Evolutionary conservation across 2,797 vertebrate genomes (phyloP), one percentile per base, ranked within the genome.

Genomic region (Alca torda): DNA sequence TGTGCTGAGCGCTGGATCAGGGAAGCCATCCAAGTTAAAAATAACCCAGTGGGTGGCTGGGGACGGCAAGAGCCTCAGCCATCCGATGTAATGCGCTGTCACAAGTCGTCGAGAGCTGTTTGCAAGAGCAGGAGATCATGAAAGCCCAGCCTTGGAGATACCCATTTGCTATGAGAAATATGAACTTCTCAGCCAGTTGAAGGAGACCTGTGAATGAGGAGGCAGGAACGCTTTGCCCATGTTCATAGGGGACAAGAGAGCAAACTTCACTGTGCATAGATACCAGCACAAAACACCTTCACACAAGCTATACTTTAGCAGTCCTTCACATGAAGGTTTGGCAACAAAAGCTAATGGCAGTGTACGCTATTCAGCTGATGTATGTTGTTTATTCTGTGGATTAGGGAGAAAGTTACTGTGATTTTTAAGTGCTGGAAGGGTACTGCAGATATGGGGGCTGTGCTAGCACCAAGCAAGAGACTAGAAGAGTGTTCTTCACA

Each of bases 11-110:
- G 5, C 83, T 68, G 76, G 60, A 50, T 88, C 60, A n/a, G 79
- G 68, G 69, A 87, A 91, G 35, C 30, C 24, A 51, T 90, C 76
- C 79, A 67, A 88, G 91, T 70, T 70, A 83, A 94, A 96, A 94
- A 93, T 90, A 95, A 91, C 69, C 64, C 61, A 81, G 53, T 0
- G 1, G 1, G 9, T 70, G 73, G 69, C 87, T 67, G 57, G 48
- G 37, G 9, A 75, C 76, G 23, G 73, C 61, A 81, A 70, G n/a
- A 91, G 61, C 77, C 68, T 63, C 61, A 83, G 74, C 76, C 50
- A 41, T 70, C 76, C 28, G 0, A n/a, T 45, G 43, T 80, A 74
- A 67, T 48, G 46, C 64, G 37, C 68, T 77, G 84, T 51, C 64
- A 74, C 68, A 76, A 79, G 51, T n/a, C 48, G 37, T n/a, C 0